These are phyloP conservation scores for Argentina silus DNA, from an alignment of 2,797 vertebrate genomes.

Conservation along the genomic window DNA sequence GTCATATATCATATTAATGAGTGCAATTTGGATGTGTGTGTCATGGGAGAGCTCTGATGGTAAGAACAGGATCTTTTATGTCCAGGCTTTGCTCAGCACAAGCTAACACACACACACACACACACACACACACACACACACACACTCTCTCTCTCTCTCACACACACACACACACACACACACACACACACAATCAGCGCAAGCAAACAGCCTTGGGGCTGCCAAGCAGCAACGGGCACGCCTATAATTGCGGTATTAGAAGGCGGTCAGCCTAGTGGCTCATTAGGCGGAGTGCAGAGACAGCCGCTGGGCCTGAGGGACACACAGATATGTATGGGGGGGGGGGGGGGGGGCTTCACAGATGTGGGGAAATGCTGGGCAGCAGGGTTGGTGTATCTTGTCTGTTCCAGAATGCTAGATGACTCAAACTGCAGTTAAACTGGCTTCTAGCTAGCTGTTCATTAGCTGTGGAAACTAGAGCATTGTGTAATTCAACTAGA, in stretches of 20 bases:
- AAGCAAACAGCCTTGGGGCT: conserved; percentile 60
- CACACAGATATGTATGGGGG: background rate
- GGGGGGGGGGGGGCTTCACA: background rate
- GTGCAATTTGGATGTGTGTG: conserved; percentile 56
- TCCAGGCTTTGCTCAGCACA: conserved; percentile 51
- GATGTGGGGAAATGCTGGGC: background rate
- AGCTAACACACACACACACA: conserved; percentile 49
- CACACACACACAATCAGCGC: too few species aligned
- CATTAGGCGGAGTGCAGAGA: conserved; percentile 58
- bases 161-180: too few species aligned
- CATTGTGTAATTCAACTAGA: background rate
- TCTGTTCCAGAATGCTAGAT: background rate
- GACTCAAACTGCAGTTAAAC: background rate
- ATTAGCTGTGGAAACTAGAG: background rate
- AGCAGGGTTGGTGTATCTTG: background rate
- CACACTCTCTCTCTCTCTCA: too few species aligned
- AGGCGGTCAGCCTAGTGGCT: conserved; percentile 53
- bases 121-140: too few species aligned
- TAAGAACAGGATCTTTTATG: conserved; percentile 58
- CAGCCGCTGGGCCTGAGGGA: conserved; percentile 35
- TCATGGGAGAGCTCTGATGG: conserved; percentile 34
- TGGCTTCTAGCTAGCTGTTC: background rate
- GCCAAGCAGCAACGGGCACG: conserved; percentile 19
- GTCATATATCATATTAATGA: conserved; percentile 59
- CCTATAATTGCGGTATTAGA: conserved; percentile 64